phyloP scores from a whole-genome alignment of 2,113 vertebrate species.

The Hippocampus comes region DNA sequence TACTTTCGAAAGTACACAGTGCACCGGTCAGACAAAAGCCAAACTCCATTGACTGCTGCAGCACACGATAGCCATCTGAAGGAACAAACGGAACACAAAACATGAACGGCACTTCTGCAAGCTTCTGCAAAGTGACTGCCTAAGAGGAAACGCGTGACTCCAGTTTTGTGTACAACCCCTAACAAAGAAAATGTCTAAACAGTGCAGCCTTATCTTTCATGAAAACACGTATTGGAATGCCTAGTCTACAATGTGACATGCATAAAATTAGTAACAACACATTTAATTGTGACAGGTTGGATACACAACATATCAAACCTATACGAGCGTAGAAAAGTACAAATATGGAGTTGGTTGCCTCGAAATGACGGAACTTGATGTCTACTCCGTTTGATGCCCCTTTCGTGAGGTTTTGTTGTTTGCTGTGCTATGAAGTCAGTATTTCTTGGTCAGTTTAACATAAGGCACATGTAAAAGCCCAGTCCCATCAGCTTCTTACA shows the following conservation, averaged over 20 bases:
- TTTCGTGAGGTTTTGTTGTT: slow-evolving; percentile 6
- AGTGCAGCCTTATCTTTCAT: slow-evolving; percentile 53
- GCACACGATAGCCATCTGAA: slow-evolving; percentile 14
- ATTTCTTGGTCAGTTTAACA: not conserved
- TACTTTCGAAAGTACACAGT: slow-evolving; percentile 14
- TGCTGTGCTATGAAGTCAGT: not conserved
- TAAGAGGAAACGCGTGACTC: slow-evolving; percentile 20
- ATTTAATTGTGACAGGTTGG: slow-evolving; percentile 4
- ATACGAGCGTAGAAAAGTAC: slow-evolving; percentile 27
- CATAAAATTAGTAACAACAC: slow-evolving; percentile 44
- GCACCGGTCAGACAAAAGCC: slow-evolving; percentile 18
- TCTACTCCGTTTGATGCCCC: not conserved
- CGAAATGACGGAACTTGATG: slow-evolving; percentile 12
- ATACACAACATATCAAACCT: slow-evolving; percentile 34
- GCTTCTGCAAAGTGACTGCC: slow-evolving; percentile 48
- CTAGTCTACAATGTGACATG: slow-evolving; percentile 63
- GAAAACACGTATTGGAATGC: slow-evolving; percentile 58
- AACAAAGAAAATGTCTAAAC: slow-evolving; percentile 29
- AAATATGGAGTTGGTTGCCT: slow-evolving; percentile 35
- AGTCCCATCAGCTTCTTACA: not conserved
- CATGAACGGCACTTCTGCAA: slow-evolving; percentile 65
- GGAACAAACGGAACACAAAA: slow-evolving; percentile 30
- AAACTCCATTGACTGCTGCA: slow-evolving; percentile 16
- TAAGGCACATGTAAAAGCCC: not conserved
- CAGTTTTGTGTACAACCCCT: slow-evolving; percentile 35